Evolutionary conservation across 2,113 vertebrate species (phyloP), one percentile per base, ranked within the genome.

Genomic region (Ailurus styani): DNA sequence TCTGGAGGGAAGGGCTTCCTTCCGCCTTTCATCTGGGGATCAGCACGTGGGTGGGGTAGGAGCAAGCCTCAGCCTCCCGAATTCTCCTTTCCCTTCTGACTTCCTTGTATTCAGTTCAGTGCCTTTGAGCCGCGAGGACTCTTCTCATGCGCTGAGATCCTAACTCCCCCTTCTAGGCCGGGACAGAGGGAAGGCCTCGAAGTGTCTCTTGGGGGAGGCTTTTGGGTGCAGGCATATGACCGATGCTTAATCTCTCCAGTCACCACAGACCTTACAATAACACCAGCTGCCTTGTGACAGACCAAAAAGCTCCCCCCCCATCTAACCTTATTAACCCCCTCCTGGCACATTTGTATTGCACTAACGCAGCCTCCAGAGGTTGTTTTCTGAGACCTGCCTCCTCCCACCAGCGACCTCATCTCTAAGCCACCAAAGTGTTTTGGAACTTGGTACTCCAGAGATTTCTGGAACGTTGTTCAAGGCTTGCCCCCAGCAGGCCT

Each of bases 231-330:
- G 89, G 29, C 40, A 7, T 31, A 40, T 47, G 52, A 93, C 31
- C 42, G 21, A 37, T 47, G 68, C 70, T 91, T 77, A 45, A 87
- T 70, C 66, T 87, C 68, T 68, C n/a, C 70, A 77, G 45, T 87
- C 73, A 89, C 96, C 91, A 6, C 45, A 95, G 93, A 96, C 85
- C 62, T 97, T 96, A 97, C 95, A 91, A 84, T 89, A 95, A 92
- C 91, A 91, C 84, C 90, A 81, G 95, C 84, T 97, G 95, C 97
- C 97, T 97, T 97, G 95, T 40, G 84, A 97, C 81, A 93, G 75
- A 92, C 96, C 93, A 96, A 97, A 98, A 98, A 97, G 21, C 52
- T 7, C 40, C 93, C 55, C 1, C 21, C 68, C 75, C 55, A 47
- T 72, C 12, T 52, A 82, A 95, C 50, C 91, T 68, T 31, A 68